A percentile compares a stretch with the other conserved stretches of the same genome.
These are phyloP conservation scores for Tenthredo amoena DNA, from an alignment of 2,888 invertebrate genomes.

Conservation along the genomic window DNA sequence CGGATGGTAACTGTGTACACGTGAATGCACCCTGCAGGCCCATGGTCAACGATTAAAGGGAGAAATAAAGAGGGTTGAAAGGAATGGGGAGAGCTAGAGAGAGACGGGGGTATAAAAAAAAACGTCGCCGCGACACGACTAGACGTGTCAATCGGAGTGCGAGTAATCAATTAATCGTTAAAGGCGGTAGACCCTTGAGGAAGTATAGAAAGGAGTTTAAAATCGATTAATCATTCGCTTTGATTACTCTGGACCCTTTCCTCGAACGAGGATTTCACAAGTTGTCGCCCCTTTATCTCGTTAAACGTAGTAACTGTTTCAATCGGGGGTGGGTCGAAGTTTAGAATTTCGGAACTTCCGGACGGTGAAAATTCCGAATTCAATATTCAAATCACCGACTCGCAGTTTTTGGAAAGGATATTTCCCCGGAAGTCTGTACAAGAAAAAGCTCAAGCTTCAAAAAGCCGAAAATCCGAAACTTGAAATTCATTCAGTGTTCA, in stretches of 20 bases:
- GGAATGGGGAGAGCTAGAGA: not conserved
- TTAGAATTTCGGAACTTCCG: too few relatives aligned
- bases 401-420: too few relatives aligned
- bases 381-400: too few relatives aligned
- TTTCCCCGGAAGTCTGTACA: too few relatives aligned
- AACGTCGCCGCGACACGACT: not conserved
- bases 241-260: not conserved
- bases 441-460: too few relatives aligned
- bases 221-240: constrained; percentile 22
- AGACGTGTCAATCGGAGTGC: constrained; percentile 26
- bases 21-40: constrained; percentile 9
- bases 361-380: too few relatives aligned
- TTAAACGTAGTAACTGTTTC: too few relatives aligned
- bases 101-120: not conserved
- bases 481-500: too few relatives aligned
- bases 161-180: constrained; percentile 36
- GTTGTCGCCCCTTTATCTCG: not conserved
- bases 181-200: not conserved
- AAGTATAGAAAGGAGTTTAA: not conserved
- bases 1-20: not conserved
- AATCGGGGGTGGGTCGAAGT: too few relatives aligned
- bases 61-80: not conserved
- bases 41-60: not conserved
- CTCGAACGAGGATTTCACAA: not conserved
- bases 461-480: too few relatives aligned